A percentile compares a stretch with the other conserved stretches of the same genome.
Conservation (phyloP, 2,888 invertebrate genomes). For the Heliothis peltigera region DNA sequence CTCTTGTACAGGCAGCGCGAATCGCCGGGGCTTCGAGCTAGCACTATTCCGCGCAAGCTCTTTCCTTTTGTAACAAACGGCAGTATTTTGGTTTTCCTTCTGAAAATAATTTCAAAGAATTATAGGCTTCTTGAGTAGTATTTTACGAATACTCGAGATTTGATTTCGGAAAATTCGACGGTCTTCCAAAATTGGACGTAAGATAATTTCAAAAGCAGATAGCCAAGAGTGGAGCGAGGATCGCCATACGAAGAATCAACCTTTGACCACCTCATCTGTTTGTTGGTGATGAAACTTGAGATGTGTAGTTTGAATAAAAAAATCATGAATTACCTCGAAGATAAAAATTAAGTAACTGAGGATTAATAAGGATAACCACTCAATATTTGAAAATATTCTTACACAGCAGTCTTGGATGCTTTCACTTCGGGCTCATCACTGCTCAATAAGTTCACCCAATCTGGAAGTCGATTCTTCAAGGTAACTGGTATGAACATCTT, state of each 20-base stretch:
- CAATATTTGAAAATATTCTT: conserved; percentile 5
- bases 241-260: too few species aligned
- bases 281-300: too few species aligned
- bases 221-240: too few species aligned
- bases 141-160: too few species aligned
- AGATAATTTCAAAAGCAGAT: too few species aligned
- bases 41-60: conserved; percentile 59
- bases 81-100: conserved; percentile 46
- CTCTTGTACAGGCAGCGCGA: conserved; percentile 66
- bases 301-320: too few species aligned
- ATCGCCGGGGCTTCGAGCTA: conserved; percentile 70
- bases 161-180: too few species aligned
- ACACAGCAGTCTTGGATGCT: conserved; percentile 27
- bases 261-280: too few species aligned
- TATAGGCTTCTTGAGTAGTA: not conserved
- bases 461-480: conserved; percentile 49
- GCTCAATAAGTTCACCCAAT: conserved; percentile 41
- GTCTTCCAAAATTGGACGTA: too few species aligned
- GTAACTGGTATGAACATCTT: conserved; percentile 62
- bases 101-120: conserved; percentile 45
- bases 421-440: conserved; percentile 1
- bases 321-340: too few species aligned
- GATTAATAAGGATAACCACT: not conserved
- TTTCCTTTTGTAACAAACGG: conserved; percentile 60
- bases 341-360: too few species aligned